phyloP scores from a whole-genome alignment of 2,888 invertebrate genomes.

The Orthosia gracilis region DNA sequence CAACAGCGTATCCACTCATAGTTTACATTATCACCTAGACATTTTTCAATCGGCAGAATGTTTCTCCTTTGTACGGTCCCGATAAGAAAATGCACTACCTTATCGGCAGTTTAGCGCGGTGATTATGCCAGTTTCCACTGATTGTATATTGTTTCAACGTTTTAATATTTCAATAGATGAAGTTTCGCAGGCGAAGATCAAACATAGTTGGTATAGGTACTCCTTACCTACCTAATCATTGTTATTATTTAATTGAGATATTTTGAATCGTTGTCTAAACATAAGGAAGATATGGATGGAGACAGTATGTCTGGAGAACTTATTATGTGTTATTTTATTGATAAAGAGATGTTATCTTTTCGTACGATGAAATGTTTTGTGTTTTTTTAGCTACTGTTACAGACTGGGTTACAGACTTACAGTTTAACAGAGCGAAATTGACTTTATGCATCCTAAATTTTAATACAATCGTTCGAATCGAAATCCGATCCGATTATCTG shows the following conservation, averaged over 20 bases:
- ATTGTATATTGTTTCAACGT: neutral
- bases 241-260: conserved; percentile 13
- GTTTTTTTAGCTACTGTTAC: conserved; percentile 5
- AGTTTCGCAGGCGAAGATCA: neutral
- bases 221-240: neutral
- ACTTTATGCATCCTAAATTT: too few relatives aligned
- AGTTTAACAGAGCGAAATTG: neutral
- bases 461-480: too few relatives aligned
- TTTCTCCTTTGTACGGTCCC: neutral
- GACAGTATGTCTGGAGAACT: conserved; percentile 39
- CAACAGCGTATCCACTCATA: neutral
- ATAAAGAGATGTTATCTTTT: conserved; percentile 22
- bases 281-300: conserved; percentile 33
- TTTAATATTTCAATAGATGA: neutral
- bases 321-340: conserved; percentile 26
- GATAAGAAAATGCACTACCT: neutral
- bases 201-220: neutral
- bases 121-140: neutral
- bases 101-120: neutral
- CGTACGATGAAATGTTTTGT: conserved; percentile 11
- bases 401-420: neutral
- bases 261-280: conserved; percentile 36
- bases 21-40: neutral
- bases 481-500: too few relatives aligned
- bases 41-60: neutral